Conservation (phyloP, 2,113 vertebrate species). For the Sciurus niger region DNA sequence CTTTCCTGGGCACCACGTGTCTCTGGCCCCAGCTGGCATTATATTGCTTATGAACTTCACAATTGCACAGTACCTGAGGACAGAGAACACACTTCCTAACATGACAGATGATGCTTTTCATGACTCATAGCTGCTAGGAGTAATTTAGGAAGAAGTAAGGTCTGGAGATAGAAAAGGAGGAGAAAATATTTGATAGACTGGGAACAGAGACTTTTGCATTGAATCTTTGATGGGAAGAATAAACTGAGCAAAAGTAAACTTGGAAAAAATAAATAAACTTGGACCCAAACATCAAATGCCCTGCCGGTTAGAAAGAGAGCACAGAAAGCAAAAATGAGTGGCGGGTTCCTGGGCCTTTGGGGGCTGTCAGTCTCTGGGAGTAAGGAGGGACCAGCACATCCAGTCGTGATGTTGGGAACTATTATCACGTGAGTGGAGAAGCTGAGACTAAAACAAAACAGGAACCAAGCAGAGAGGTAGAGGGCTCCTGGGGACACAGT, state of each 20-base stretch:
- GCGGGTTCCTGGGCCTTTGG: background rate
- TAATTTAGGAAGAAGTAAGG: background rate
- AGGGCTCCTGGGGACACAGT: background rate
- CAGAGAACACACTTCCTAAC: background rate
- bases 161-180: background rate
- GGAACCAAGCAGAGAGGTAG: background rate
- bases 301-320: no score
- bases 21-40: background rate
- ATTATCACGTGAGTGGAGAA: background rate
- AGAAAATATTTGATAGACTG: background rate
- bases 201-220: background rate
- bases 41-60: background rate
- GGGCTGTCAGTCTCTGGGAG: background rate
- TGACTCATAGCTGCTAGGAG: background rate
- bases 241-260: background rate
- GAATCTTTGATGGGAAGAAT: background rate
- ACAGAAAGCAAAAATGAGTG: background rate
- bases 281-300: background rate
- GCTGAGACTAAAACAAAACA: background rate
- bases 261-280: background rate
- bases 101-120: background rate
- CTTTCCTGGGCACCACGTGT: background rate
- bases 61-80: background rate
- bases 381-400: background rate
- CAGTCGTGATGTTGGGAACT: no score